A percentile compares a stretch with the other conserved stretches of the same genome.
phyloP scores from a whole-genome alignment of 1,140 invertebrate species.

The Adelges cooleyi region DNA sequence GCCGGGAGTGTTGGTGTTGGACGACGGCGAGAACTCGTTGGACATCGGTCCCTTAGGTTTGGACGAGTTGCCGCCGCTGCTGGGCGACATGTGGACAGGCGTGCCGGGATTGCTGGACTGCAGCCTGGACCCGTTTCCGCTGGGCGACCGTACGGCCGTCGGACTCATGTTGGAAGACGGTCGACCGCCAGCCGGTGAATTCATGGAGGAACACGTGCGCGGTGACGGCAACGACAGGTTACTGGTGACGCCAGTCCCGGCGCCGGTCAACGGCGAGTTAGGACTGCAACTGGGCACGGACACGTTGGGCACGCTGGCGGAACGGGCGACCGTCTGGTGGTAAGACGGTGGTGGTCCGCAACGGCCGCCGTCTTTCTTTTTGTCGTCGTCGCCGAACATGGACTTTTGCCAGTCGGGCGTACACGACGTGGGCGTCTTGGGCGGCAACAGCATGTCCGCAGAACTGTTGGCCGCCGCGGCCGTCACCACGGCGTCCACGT shows the following conservation, averaged over 20 bases:
- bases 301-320: conserved; percentile 65
- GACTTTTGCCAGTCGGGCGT: conserved; percentile 39
- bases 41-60: conserved; percentile 36
- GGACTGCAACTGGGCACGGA: conserved; percentile 59
- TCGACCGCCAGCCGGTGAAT: conserved; percentile 58
- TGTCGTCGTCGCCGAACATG: conserved; percentile 54
- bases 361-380: conserved; percentile 35
- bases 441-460: conserved; percentile 5
- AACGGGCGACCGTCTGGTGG: conserved; percentile 60
- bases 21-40: conserved; percentile 36
- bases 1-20: conserved; percentile 37
- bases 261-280: conserved; percentile 43
- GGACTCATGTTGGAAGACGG: conserved; percentile 42
- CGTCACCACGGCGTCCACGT: conserved; percentile 21
- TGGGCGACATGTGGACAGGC: conserved; percentile 43
- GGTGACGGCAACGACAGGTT: conserved; percentile 59
- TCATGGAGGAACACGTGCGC: conserved; percentile 52
- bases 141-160: conserved; percentile 41
- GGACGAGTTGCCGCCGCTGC: conserved; percentile 34
- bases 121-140: conserved; percentile 37
- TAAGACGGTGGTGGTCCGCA: conserved; percentile 68
- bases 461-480: not conserved
- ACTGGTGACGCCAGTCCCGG: conserved; percentile 47
- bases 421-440: conserved; percentile 13
- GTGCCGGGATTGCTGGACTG: conserved; percentile 59